phyloP scores from a whole-genome alignment of 2,888 invertebrate species.

The Mongoloraphidia duomilia region DNA sequence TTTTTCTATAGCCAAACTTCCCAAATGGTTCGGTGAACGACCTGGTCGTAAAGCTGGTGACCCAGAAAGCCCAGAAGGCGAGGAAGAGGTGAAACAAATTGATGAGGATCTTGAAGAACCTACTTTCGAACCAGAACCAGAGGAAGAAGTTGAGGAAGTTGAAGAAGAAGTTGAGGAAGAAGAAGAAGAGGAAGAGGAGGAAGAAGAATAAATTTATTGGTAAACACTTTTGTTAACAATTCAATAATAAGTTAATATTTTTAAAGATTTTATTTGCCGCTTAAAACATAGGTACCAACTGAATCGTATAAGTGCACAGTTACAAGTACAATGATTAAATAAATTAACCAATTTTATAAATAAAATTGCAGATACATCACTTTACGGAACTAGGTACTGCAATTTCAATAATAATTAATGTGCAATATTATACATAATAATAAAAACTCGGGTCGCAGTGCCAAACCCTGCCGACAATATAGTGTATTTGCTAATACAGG shows the following conservation, averaged over 20 bases:
- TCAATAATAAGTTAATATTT: neutral
- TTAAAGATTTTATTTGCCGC: too few species aligned
- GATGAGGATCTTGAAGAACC: constrained; percentile 57
- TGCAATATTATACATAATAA: too few species aligned
- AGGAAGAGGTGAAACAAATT: constrained; percentile 71
- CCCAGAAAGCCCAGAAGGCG: constrained; percentile 80
- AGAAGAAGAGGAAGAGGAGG: constrained; percentile 59
- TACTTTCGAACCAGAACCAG: constrained; percentile 50
- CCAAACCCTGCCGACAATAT: too few species aligned
- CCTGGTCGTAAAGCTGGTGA: constrained; percentile 86
- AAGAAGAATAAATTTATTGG: constrained; percentile 33
- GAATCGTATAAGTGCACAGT: too few species aligned
- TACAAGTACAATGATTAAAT: too few species aligned
- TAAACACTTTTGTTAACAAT: neutral
- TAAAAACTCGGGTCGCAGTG: too few species aligned
- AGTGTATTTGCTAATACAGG: too few species aligned
- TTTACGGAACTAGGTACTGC: too few species aligned
- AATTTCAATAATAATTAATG: too few species aligned
- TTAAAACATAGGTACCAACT: too few species aligned
- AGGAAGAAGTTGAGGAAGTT: constrained; percentile 55
- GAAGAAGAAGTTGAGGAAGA: constrained; percentile 63
- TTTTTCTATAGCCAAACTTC: constrained; percentile 60
- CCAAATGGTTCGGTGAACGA: constrained; percentile 92
- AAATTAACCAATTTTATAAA: too few species aligned
- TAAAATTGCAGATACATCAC: too few species aligned